These are phyloP conservation scores for Epizoanthus ramosus DNA, from an alignment of 92 coral and sea anemone species.

Conservation along the genomic window DNA sequence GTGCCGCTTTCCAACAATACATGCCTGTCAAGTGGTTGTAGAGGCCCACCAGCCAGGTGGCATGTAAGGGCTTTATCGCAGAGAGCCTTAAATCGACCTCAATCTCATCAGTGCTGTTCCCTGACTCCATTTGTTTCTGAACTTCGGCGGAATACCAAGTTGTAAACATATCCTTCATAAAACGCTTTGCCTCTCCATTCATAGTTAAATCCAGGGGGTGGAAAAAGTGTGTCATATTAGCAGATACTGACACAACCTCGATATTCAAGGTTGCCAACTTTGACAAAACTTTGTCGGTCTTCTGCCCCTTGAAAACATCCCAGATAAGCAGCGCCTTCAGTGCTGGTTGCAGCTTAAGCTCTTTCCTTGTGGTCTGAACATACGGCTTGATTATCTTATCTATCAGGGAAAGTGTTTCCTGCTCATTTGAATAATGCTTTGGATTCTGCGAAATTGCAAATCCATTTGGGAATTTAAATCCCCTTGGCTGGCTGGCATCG, in stretches of 20 bases:
- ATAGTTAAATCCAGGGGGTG: constrained; percentile 70
- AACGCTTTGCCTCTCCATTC: constrained; percentile 59
- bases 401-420: constrained; percentile 56
- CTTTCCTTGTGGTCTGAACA: constrained; percentile 45
- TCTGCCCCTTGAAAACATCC: constrained; percentile 64
- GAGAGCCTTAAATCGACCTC: constrained; percentile 20
- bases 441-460: constrained; percentile 58
- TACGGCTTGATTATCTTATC: constrained; percentile 53
- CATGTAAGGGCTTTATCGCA: constrained; percentile 19
- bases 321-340: constrained; percentile 58
- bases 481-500: constrained; percentile 60
- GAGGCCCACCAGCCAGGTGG: constrained; percentile 27
- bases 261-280: constrained; percentile 53
- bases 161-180: constrained; percentile 64
- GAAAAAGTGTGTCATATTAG: constrained; percentile 62
- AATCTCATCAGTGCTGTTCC: constrained; percentile 28
- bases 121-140: constrained; percentile 49
- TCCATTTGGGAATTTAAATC: constrained; percentile 60
- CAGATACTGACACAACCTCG: constrained; percentile 54
- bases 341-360: constrained; percentile 49
- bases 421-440: constrained; percentile 50
- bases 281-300: constrained; percentile 56
- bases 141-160: constrained; percentile 61
- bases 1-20: constrained; percentile 28
- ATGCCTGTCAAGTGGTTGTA: constrained; percentile 38